phyloP scores from a whole-genome alignment of 1,140 invertebrate genomes.

The Ceratina calcarata region DNA sequence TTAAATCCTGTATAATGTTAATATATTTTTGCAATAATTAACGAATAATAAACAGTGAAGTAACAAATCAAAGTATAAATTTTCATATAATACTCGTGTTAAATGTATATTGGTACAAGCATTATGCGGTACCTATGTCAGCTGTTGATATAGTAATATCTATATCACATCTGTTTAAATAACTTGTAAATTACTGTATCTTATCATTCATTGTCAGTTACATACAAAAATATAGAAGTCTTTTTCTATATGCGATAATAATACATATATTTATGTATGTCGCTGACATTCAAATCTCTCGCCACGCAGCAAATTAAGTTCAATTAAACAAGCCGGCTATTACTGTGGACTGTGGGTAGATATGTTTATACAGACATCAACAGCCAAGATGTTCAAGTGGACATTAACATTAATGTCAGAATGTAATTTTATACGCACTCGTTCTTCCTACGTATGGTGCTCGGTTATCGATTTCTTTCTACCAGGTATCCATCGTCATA shows the following conservation, averaged over 20 bases:
- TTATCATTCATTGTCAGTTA: no score
- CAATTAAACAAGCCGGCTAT: constrained; percentile 54
- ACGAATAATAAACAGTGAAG: no score
- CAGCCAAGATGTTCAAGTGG: constrained; percentile 54
- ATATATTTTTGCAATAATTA: no score
- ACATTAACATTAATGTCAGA: constrained; percentile 40
- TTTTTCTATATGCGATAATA: background rate
- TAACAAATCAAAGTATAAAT: no score
- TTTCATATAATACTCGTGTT: no score
- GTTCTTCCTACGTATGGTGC: constrained; percentile 6
- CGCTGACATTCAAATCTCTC: background rate
- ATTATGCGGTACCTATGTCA: no score
- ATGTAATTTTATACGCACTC: constrained; percentile 47
- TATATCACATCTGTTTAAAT: no score
- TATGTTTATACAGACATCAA: constrained; percentile 69
- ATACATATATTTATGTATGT: background rate
- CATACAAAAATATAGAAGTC: background rate
- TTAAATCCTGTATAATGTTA: no score
- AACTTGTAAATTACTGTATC: no score
- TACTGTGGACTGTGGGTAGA: constrained; percentile 41
- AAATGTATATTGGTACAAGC: no score
- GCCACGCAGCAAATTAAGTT: constrained; percentile 1
- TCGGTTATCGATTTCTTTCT: background rate
- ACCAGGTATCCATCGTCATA: background rate
- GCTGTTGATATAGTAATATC: no score